A percentile compares a stretch with the other conserved stretches of the same genome.
phyloP scores from a whole-genome alignment of 2,888 invertebrate genomes.

The Cacoxenus indagator region DNA sequence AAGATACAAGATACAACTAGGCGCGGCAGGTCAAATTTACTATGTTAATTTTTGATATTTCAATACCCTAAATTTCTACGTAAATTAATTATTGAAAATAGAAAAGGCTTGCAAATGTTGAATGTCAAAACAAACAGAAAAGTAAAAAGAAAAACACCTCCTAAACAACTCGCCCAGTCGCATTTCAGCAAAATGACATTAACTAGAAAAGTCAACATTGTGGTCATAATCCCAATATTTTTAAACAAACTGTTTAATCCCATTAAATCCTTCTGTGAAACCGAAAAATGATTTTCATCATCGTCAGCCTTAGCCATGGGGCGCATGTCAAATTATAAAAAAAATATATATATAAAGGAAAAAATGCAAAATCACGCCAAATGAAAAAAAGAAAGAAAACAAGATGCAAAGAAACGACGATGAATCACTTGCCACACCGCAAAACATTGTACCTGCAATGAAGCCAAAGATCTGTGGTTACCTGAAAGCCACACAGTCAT shows the following conservation, averaged over 20 bases:
- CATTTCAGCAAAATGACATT: slow-evolving; percentile 32
- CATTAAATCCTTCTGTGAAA: slow-evolving; percentile 60
- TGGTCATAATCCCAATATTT: slow-evolving; percentile 64
- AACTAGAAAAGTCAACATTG: slow-evolving; percentile 52
- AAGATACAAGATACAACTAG: too few species aligned
- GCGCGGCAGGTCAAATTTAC: too few species aligned
- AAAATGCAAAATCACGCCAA: slow-evolving; percentile 60
- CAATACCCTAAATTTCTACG: too few species aligned
- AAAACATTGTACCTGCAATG: neutral
- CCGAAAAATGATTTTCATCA: slow-evolving; percentile 62
- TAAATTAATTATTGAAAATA: too few species aligned
- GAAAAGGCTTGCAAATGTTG: slow-evolving; percentile 1
- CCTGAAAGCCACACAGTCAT: neutral
- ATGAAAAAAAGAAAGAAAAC: slow-evolving; percentile 35
- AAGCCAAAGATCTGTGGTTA: neutral
- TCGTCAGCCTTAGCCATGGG: slow-evolving; percentile 65
- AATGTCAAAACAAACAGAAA: slow-evolving; percentile 23
- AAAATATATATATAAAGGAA: too few species aligned
- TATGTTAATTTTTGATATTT: too few species aligned
- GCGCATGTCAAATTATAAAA: slow-evolving; percentile 66
- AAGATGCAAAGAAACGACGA: slow-evolving; percentile 19
- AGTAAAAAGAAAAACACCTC: neutral
- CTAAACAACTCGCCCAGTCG: neutral
- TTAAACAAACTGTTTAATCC: slow-evolving; percentile 65
- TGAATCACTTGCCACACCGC: slow-evolving; percentile 13